Percentiles rank a stretch among this genome's conserved stretches.
Conservation (phyloP, 2,888 invertebrate genomes). For the Drosophila melanosoma region DNA sequence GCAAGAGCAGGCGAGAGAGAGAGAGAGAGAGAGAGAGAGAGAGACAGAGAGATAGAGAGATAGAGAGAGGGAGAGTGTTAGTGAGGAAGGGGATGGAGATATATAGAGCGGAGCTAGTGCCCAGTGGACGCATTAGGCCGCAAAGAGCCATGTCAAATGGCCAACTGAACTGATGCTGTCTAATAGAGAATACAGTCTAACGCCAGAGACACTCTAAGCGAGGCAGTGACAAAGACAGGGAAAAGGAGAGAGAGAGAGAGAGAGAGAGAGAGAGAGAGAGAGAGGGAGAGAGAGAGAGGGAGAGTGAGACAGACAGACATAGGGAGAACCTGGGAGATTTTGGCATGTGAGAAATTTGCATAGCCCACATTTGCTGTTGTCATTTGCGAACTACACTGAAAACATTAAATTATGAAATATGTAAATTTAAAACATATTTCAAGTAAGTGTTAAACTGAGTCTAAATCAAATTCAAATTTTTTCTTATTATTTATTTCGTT, state of each 20-base stretch:
- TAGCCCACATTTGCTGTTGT: conserved; percentile 19
- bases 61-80: background rate
- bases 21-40: background rate
- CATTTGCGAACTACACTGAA: conserved; percentile 2
- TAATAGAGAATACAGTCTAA: conserved; percentile 46
- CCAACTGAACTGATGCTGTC: conserved; percentile 59
- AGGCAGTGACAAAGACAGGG: background rate
- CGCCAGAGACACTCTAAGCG: background rate
- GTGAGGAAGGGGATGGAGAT: background rate
- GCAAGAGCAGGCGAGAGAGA: conserved; percentile 1
- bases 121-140: conserved; percentile 69
- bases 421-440: background rate
- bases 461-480: background rate
- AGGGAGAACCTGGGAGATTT: background rate
- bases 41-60: no score
- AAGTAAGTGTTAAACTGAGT: background rate
- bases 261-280: background rate
- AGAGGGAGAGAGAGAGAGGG: background rate
- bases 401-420: background rate
- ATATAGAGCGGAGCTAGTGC: conserved; percentile 21
- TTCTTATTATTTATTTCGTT: background rate
- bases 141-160: conserved; percentile 61
- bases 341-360: conserved; percentile 49
- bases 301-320: background rate
- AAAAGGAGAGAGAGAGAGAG: background rate